Evolutionary conservation across 2,888 invertebrate species (phyloP), one percentile per base, ranked within the genome.

Genomic region (Drosophila neutralis): DNA sequence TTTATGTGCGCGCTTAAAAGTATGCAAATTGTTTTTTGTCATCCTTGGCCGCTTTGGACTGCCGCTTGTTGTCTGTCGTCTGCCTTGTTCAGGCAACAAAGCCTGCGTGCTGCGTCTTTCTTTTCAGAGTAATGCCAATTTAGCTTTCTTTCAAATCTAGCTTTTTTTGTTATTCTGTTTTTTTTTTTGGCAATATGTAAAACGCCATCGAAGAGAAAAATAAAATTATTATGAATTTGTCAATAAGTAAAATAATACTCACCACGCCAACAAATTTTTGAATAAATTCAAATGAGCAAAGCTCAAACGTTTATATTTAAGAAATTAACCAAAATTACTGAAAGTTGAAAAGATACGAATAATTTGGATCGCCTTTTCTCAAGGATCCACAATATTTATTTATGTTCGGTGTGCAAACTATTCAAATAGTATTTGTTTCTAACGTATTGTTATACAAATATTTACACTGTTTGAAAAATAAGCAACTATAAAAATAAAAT

Each of bases 1-100:
- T 86, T 89, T 89, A 88, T 89, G 86, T 73, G 83, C 58, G 81
- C 72, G 77, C 73, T 74, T 66, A 76, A 83, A 86, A 88, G 89
- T 86, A 88, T 88, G 84, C 84, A 84, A 86, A 83, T 71, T 74
- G 59, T 76, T 74, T 79, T 75, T 79, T 75, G 75, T 69, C 54
- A 59, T 66, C 64, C 56, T 54, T 24, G 36, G 48, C 24, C 53
- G 53, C 53, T 49, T 21, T 33, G 52, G 15, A 31, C 15, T 24
- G 31, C 52, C 13, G 15, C 27, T n/a, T 31, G 21, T 5, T 40
- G 38, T 18, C 8, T 38, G 38, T 18, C 18, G 18, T 18, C 42
- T 21, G 42, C 42, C 21, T 21, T 13, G 7, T 7, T 21, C 21
- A 13, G 42, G 21, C 42, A 45, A 21, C 13, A 21, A 21, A 13